A percentile compares a stretch with the other conserved stretches of the same genome.
Evolutionary conservation across 2,113 vertebrate genomes (phyloP).

Genomic region (Chionomys nivalis): DNA sequence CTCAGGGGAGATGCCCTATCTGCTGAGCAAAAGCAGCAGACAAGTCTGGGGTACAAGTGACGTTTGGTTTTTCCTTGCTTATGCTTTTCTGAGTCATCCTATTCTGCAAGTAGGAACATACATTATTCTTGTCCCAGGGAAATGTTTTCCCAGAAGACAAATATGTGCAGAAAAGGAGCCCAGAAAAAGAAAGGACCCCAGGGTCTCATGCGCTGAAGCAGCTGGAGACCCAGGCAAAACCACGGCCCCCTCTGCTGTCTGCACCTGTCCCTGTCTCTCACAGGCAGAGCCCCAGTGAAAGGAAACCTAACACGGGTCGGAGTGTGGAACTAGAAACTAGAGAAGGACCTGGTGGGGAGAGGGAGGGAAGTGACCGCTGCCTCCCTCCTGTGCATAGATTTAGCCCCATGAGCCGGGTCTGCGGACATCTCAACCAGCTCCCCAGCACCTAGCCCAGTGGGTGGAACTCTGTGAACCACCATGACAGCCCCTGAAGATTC

Average conservation of each 20-base stretch:
- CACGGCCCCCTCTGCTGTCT: background rate
- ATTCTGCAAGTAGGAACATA: background rate
- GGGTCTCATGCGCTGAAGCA: background rate
- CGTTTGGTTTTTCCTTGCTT: background rate
- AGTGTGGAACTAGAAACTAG: background rate
- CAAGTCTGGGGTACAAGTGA: background rate
- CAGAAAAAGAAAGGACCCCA: background rate
- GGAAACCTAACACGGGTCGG: background rate
- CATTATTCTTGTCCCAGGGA: background rate
- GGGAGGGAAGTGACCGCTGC: background rate
- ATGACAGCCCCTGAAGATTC: too few species aligned
- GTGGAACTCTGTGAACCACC: background rate
- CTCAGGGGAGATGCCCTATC: background rate
- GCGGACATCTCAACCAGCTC: background rate
- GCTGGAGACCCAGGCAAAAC: background rate
- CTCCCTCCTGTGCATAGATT: background rate
- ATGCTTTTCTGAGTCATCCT: background rate
- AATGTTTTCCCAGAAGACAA: background rate
- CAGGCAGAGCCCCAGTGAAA: rapidly evolving
- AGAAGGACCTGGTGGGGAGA: background rate
- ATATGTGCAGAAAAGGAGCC: background rate
- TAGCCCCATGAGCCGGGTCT: background rate
- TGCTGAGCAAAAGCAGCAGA: too few species aligned
- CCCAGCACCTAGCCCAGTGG: background rate
- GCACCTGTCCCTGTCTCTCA: background rate